Conservation (phyloP, 2,797 vertebrate genomes). For the Pseudocheirus occidentalis region DNA sequence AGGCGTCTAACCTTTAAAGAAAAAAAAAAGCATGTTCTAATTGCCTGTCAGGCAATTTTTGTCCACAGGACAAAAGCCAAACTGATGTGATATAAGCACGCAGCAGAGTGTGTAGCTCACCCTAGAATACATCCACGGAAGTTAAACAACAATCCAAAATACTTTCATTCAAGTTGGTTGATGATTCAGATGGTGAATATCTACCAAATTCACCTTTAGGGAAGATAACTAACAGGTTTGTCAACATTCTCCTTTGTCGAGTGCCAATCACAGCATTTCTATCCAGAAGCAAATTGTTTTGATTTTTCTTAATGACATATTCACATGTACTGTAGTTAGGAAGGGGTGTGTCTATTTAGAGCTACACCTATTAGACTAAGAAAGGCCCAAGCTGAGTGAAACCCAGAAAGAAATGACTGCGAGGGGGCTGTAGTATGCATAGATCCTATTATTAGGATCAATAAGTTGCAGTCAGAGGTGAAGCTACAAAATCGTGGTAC, state of each 20-base stretch:
- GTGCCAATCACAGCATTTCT: conserved; percentile 58
- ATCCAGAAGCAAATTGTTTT: conserved; percentile 66
- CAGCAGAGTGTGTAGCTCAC: conserved; percentile 15
- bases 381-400: conserved; percentile 66
- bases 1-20: conserved; percentile 6
- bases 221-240: conserved; percentile 69
- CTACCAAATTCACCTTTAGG: conserved; percentile 43
- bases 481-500: conserved; percentile 68
- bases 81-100: background rate
- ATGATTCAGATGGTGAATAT: conserved; percentile 77
- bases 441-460: conserved; percentile 73
- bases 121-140: background rate
- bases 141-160: conserved; percentile 74
- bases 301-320: conserved; percentile 77
- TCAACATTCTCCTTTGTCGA: conserved; percentile 38
- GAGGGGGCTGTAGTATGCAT: conserved; percentile 71
- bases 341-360: conserved; percentile 74
- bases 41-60: conserved; percentile 27
- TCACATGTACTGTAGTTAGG: conserved; percentile 40
- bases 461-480: conserved; percentile 54
- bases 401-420: conserved; percentile 70
- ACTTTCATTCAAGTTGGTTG: conserved; percentile 80
- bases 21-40: conserved; percentile 39
- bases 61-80: background rate
- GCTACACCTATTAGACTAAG: background rate